Evolutionary conservation across 2,888 invertebrate genomes (phyloP), one percentile per base, ranked within the genome.

Genomic region (Temnothorax rugatulus): DNA sequence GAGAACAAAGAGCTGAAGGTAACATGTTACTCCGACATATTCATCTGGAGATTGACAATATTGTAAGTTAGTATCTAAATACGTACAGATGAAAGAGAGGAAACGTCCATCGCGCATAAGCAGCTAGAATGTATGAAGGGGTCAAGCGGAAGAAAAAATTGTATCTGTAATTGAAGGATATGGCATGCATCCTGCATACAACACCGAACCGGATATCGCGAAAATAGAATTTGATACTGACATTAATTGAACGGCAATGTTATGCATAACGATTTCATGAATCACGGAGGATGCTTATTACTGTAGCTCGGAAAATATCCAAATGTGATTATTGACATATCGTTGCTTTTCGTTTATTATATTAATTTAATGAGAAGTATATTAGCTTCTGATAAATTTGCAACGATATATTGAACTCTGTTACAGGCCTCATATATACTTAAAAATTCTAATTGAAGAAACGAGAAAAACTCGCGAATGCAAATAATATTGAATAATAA

Each of bases 111-210:
- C 71, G 59, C 47, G 8, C 15, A n/a, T 9, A 13, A 47, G 18
- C 54, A 50, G 21, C 47, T 34, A 47, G 25, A 59, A 59, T 34
- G n/a, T 52, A 3, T 13, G 50, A 50, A 50, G 50, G 38, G 73
- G 25, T 61, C 73, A 25, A n/a, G 25, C 73, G 50, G 59, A 71
- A 71, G 79, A 25, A 81, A 81, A 81, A 59, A 71, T 81, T 73
- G 59, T 61, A 81, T 71, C 25, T 59, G 47, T 71, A 61, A 81
- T 81, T 81, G 73, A 73, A 50, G 38, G n/a, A 73, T 73, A 61
- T 73, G 59, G 59, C 18, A 47, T 3, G 38, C 25, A 69, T 69
- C 79, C 57, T 69, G 69, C 63, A 13, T 15, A 34, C 4, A 50
- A 41, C 44, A 7, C 7, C 44, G 18, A 34, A 34, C 4, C 25